Evolutionary conservation across 2,797 vertebrate genomes (phyloP).

Genomic region (Etheostoma perlongum): DNA sequence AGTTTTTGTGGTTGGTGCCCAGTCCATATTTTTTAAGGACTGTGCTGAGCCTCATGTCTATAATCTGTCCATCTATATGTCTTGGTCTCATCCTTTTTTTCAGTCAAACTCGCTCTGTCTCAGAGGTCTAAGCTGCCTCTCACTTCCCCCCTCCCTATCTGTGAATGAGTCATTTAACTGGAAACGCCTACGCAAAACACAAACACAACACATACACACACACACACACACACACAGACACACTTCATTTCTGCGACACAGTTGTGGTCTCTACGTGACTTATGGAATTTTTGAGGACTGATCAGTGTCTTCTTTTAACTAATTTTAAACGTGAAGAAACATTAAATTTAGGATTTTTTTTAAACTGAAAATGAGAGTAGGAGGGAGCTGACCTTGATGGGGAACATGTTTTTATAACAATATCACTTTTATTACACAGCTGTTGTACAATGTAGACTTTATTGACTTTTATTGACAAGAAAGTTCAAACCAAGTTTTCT

Average conservation of each 20-base stretch:
- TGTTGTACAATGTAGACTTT: neutral
- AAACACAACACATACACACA: neutral
- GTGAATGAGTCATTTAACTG: constrained; percentile 26
- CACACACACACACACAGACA: neutral
- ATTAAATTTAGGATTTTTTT: neutral
- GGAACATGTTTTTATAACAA: neutral
- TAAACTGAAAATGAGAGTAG: constrained; percentile 14
- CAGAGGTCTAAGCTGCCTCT: neutral
- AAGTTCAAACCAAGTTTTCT: neutral
- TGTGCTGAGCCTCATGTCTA: too few relatives aligned
- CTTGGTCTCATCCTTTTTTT: neutral
- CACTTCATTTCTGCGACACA: too few relatives aligned
- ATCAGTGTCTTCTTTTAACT: too few relatives aligned
- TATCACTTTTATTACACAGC: neutral
- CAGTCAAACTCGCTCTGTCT: neutral
- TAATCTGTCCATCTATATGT: neutral
- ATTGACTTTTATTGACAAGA: neutral
- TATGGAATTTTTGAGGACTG: too few relatives aligned
- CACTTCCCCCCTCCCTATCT: constrained; percentile 8
- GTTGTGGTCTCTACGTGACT: too few relatives aligned
- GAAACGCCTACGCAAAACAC: constrained; percentile 36
- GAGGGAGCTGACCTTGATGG: constrained; percentile 5
- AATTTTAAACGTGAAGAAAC: too few relatives aligned
- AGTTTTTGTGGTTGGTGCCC: too few relatives aligned
- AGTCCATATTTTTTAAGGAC: neutral